Evolutionary conservation across 2,797 vertebrate species (phyloP), one percentile per base, ranked within the genome.

Genomic region (Antrozous pallidus): DNA sequence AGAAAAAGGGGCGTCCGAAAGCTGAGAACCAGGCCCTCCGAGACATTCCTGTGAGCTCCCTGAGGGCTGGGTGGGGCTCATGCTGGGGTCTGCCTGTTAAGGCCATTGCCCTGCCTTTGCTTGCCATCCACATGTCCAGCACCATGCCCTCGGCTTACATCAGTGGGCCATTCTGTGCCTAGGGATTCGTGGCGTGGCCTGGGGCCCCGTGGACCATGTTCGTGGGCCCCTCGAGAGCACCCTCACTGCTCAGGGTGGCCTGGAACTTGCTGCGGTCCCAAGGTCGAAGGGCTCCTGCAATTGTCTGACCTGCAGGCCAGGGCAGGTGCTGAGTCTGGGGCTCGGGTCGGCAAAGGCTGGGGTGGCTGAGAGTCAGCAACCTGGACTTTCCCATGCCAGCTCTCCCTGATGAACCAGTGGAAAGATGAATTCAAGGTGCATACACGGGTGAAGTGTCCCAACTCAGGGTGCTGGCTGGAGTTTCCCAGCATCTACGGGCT

Each of bases 401-500:
- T 99, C 81, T 98, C 99, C 95, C 97, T 99, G 98, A 99, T 99
- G 98, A 98, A 98, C 95, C 99, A 99, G 98, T 99, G 99, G 99
- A 99, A 99, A 97, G 99, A 99, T 3, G 99, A 99, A 97, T 99
- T 99, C 98, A 99, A 99, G 98, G 99, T 98, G 61, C 98, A 98
- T 88, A 99, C 99, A 49, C 98, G 99, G 97, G 99, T 99, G 97
- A 99, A 99, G 97, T 99, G 99, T 98, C 99, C 99, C 26, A 99
- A 99, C 97, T 98, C 99, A 4, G 99, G 99, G 97, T 99, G 99
- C 98, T 99, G 99, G 99, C 98, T 99, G 98, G 99, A 99, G 98
- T 99, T 99, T 97, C 99, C 99, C 97, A 99, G 99, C 98, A 99
- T 99, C 98, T 99, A 99, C 91, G 99, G 99, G 95, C 99, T 99